Evolutionary conservation across 2,797 vertebrate genomes (phyloP), one percentile per base, ranked within the genome.

Genomic region (Kryptopterus vitreolus): DNA sequence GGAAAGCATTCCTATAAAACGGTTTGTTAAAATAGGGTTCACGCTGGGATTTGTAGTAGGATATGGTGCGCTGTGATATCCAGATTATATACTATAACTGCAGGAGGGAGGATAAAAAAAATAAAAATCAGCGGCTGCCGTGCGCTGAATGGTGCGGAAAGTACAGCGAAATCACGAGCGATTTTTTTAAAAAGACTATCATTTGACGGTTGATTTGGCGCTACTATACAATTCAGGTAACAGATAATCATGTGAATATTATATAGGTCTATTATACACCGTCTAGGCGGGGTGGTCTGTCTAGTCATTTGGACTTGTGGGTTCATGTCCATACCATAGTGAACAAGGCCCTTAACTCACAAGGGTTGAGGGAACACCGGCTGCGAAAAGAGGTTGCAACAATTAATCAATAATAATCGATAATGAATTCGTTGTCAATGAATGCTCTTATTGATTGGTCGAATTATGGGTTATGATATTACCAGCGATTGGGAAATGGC

Each of bases 181-280:
- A 74, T 58, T 26, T 58, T 74, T n/a, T 77, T 80, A 52, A 29
- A 26, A 3, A 24, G 68, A 43, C 76, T 76, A 74, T 31, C 13
- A 74, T 46, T 26, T 43, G 9, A 74, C 58, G 55, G 72, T 58
- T 58, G 71, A 58, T 38, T 73, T 73, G 53, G 38, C 55, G 70
- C 11, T 16, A 15, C n/a, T n/a, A 43, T 31, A 74, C 43, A 58
- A 71, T 22, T n/a, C 29, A 71, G 22, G 33, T 43, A 43, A 0
- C 10, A 72, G 29, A 33, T 22, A 57, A 33, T 38, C 33, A 58
- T 73, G 52, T 73, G 24, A 48, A 26, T 43, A 38, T 24, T 24
- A 18, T 18, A 52, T 4, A 50, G 1, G 26, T 29, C 15, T 22
- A 38, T 8, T 24, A 73, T 10, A 24, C 18, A 38, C n/a, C 4